Base-by-base conservation (phyloP, 2,797 vertebrate species). In the Argya squamiceps region DNA sequence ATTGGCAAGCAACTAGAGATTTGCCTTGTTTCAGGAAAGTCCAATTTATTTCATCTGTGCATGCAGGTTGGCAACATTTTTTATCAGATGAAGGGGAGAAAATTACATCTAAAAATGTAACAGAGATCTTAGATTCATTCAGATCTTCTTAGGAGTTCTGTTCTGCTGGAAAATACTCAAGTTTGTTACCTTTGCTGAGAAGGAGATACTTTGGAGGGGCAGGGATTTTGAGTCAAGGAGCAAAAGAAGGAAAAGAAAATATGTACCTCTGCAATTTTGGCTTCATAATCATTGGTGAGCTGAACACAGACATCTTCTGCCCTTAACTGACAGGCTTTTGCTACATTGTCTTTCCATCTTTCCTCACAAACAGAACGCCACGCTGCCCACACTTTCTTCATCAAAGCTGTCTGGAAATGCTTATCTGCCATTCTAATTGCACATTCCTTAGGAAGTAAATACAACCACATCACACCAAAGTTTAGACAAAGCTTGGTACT, bases 261-360 rank as follows among this genome's bases (percentile, higher is more conserved):
- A n/a, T n/a, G n/a, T 47, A 99, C 99, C 98, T 98, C 97, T 44
- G 98, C 96, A 93, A 99, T 93, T 97, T 97, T 99, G 77, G 98
- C 94, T 97, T 99, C 99, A 64, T 99, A 99, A 56, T 99, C 98
- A 39, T 97, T 94, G 59, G 99, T 98, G 77, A 99, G 97, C 59
- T 98, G 98, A 82, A 98, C 44, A 93, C 99, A 99, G 80, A 99
- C 98, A 86, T 99, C 98, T 92, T 99, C 99, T 13, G 99, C 99
- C 88, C 98, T 98, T 47, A 98, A 96, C 10, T 98, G 99, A 77
- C 99, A 99, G 6, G 99, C 99, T 86, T 94, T 97, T 95, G 99
- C 98, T 88, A 99, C 97, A 69, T 98, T 98, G 10, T 99, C 98
- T 97, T 98, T 99, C 99, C 99, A 99, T 84, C 97, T 98, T 92